Evolutionary conservation across 1,140 invertebrate genomes (phyloP).

Genomic region (Bombus superbus): DNA sequence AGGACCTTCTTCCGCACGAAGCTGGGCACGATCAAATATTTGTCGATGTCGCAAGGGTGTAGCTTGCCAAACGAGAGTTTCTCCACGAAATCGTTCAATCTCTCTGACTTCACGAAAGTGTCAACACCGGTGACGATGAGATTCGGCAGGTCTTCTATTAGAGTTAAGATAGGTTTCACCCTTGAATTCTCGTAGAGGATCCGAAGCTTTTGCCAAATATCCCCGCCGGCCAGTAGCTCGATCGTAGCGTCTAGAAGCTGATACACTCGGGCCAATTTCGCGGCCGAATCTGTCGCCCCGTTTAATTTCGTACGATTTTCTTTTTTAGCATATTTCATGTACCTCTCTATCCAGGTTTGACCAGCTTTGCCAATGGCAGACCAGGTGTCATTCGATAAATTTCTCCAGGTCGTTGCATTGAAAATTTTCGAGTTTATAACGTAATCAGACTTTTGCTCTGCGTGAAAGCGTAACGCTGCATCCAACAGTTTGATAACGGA

Average conservation of each 20-base stretch:
- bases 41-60: slow-evolving; percentile 74
- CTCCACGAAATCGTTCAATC: slow-evolving; percentile 70
- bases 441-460: slow-evolving; percentile 25
- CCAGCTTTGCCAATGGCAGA: slow-evolving; percentile 59
- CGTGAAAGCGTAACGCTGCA: slow-evolving; percentile 47
- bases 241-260: slow-evolving; percentile 63
- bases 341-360: slow-evolving; percentile 67
- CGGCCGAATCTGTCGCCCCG: not conserved
- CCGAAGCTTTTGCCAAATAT: slow-evolving; percentile 75
- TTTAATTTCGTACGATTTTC: no score
- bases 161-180: slow-evolving; percentile 69
- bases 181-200: slow-evolving; percentile 69
- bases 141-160: slow-evolving; percentile 77
- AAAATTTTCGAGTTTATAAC: slow-evolving; percentile 70
- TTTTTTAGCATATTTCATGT: not conserved
- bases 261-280: slow-evolving; percentile 25
- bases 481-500: slow-evolving; percentile 62
- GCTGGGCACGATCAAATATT: slow-evolving; percentile 75
- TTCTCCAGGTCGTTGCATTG: slow-evolving; percentile 72
- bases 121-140: slow-evolving; percentile 70
- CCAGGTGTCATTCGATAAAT: slow-evolving; percentile 71
- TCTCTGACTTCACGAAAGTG: slow-evolving; percentile 76
- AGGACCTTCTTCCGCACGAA: slow-evolving; percentile 74
- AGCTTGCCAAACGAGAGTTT: slow-evolving; percentile 64
- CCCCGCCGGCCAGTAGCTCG: slow-evolving; percentile 72